Evolutionary conservation across 2,113 vertebrate genomes (phyloP).

Genomic region (Oreotrochilus melanogaster): DNA sequence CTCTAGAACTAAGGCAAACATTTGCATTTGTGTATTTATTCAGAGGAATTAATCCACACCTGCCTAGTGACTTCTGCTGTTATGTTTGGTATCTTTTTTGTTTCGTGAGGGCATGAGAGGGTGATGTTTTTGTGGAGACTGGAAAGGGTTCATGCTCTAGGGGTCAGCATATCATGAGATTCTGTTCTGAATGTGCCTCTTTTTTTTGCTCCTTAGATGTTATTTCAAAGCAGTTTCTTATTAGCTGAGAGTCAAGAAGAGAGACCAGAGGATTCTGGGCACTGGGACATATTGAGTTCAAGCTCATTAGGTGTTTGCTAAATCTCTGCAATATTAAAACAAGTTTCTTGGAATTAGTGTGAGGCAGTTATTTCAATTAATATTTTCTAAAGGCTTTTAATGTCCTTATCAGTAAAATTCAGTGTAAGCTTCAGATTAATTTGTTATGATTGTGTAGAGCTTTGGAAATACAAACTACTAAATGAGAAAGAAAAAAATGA

Average conservation of each 20-base stretch:
- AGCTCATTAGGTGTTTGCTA: slow-evolving; percentile 6
- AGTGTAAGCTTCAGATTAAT: slow-evolving; percentile 47
- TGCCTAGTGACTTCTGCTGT: neutral
- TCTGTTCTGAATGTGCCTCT: neutral
- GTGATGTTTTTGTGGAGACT: neutral
- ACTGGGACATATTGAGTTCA: neutral
- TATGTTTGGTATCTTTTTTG: neutral
- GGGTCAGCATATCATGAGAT: neutral
- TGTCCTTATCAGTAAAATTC: slow-evolving; percentile 37
- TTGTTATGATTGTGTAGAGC: neutral
- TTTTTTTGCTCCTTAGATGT: neutral
- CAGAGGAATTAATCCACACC: neutral
- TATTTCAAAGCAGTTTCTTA: neutral
- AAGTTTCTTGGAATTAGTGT: slow-evolving; percentile 38
- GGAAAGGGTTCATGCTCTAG: neutral
- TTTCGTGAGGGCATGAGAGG: neutral
- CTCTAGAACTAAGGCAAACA: neutral
- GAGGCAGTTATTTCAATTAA: slow-evolving; percentile 29
- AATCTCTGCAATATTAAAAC: neutral
- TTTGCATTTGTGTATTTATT: neutral
- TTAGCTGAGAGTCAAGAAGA: neutral
- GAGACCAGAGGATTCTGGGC: neutral
- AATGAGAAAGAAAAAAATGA: neutral
- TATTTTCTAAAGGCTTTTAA: slow-evolving; percentile 43
- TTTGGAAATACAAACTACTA: slow-evolving; percentile 37